Evolutionary conservation across 2,113 vertebrate genomes (phyloP).

Genomic region (Cebidichthys violaceus): DNA sequence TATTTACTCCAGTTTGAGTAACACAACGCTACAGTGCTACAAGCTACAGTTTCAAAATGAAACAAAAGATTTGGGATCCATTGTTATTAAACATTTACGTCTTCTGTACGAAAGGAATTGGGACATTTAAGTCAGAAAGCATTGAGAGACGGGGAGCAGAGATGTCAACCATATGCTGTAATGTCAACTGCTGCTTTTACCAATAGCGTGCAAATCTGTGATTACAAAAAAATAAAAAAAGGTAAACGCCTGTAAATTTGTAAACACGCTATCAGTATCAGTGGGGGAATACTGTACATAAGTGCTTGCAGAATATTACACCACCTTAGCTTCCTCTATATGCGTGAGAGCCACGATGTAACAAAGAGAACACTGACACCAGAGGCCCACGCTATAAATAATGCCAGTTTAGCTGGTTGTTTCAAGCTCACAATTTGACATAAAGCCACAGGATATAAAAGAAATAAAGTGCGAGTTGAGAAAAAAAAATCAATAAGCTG

Average conservation of each 20-base stretch:
- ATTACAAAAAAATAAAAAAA: background rate
- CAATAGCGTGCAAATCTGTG: background rate
- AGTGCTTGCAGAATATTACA: constrained; percentile 10
- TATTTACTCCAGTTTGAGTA: background rate
- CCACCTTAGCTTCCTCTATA: background rate
- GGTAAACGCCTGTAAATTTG: constrained; percentile 18
- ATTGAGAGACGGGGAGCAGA: background rate
- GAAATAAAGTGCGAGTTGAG: constrained; percentile 46
- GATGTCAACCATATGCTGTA: background rate
- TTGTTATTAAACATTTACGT: background rate
- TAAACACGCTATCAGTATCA: constrained; percentile 7
- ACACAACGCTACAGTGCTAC: background rate
- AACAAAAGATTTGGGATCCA: background rate
- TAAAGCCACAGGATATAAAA: constrained; percentile 60
- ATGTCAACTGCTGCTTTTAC: constrained; percentile 25
- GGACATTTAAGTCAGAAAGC: background rate
- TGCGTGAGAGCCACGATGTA: constrained; percentile 21
- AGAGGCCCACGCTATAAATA: constrained; percentile 51
- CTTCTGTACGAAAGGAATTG: background rate
- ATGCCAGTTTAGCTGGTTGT: constrained; percentile 25
- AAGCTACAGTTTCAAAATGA: background rate
- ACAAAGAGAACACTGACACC: constrained; percentile 25
- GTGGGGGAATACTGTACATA: background rate
- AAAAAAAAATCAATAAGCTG: constrained; percentile 58
- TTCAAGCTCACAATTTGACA: constrained; percentile 60